phyloP scores from a whole-genome alignment of 2,113 vertebrate genomes.

The Callopanchax toddi region DNA sequence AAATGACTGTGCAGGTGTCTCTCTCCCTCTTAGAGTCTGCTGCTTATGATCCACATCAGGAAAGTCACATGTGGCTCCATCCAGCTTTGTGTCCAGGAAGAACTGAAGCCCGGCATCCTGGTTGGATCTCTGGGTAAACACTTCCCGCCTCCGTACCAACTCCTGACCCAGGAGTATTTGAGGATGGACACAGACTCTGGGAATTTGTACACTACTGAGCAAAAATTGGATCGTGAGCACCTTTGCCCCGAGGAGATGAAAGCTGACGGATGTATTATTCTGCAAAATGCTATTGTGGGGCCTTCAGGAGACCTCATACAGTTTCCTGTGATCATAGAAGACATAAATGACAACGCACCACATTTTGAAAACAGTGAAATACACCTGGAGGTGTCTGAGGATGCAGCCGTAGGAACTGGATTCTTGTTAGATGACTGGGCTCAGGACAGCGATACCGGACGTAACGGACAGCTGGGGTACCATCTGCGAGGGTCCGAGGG shows the following conservation, averaged over 20 bases:
- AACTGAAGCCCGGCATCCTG: constrained; percentile 64
- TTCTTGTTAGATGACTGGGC: constrained; percentile 74
- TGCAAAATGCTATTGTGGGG: constrained; percentile 63
- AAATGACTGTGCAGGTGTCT: constrained; percentile 3
- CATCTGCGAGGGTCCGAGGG: constrained; percentile 59
- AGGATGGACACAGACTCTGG: constrained; percentile 71
- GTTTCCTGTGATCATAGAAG: constrained; percentile 73
- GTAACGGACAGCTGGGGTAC: constrained; percentile 74
- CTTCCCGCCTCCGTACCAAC: constrained; percentile 70
- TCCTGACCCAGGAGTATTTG: constrained; percentile 70
- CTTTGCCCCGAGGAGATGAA: constrained; percentile 70
- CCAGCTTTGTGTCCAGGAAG: constrained; percentile 69
- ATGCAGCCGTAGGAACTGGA: constrained; percentile 59
- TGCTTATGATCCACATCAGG: constrained; percentile 65
- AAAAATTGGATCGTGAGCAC: constrained; percentile 72
- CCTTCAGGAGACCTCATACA: constrained; percentile 66
- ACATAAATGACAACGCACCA: constrained; percentile 82
- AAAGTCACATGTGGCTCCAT: constrained; percentile 54
- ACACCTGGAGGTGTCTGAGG: constrained; percentile 71
- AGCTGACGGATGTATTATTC: constrained; percentile 64
- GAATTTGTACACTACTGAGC: constrained; percentile 75
- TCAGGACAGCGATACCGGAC: constrained; percentile 70
- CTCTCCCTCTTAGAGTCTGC: constrained; percentile 64
- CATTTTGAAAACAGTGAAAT: constrained; percentile 73
- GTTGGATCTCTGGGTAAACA: constrained; percentile 68